These are phyloP conservation scores for Gallinago jamesoni DNA, from an alignment of 2,113 vertebrate species.

Conservation along the genomic window DNA sequence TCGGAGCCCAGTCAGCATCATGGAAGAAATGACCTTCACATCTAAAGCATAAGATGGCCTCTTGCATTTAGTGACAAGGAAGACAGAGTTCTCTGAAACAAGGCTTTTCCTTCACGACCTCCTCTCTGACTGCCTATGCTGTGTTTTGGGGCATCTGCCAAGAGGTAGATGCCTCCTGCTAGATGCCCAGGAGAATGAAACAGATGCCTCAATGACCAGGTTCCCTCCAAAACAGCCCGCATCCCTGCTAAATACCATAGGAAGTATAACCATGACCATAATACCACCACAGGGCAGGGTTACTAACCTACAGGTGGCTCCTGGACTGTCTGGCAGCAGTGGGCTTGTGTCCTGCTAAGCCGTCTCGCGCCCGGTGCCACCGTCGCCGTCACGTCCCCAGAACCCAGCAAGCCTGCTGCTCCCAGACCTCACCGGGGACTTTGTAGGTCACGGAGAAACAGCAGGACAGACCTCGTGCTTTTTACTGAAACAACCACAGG, in stretches of 20 bases:
- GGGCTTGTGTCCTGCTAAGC: background rate
- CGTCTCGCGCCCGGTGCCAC: background rate
- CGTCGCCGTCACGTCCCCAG: fast-evolving
- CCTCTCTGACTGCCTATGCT: background rate
- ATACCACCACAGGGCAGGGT: fast-evolving
- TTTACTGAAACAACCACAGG: background rate
- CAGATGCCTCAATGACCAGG: background rate
- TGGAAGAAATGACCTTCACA: background rate
- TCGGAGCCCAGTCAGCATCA: background rate
- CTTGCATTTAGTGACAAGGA: background rate
- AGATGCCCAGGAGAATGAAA: background rate
- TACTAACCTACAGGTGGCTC: background rate
- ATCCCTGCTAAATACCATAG: background rate
- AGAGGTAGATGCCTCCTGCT: background rate
- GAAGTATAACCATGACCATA: background rate
- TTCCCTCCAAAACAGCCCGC: background rate
- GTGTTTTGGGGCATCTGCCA: background rate
- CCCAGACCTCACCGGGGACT: background rate
- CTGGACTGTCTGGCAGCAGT: background rate
- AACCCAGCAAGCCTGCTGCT: background rate
- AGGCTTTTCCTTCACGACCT: background rate
- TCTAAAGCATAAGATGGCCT: background rate
- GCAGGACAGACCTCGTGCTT: background rate
- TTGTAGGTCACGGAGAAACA: background rate
- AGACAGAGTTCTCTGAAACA: background rate